Evolutionary conservation across 2,797 vertebrate species (phyloP).

Genomic region (Rachycentron canadum): DNA sequence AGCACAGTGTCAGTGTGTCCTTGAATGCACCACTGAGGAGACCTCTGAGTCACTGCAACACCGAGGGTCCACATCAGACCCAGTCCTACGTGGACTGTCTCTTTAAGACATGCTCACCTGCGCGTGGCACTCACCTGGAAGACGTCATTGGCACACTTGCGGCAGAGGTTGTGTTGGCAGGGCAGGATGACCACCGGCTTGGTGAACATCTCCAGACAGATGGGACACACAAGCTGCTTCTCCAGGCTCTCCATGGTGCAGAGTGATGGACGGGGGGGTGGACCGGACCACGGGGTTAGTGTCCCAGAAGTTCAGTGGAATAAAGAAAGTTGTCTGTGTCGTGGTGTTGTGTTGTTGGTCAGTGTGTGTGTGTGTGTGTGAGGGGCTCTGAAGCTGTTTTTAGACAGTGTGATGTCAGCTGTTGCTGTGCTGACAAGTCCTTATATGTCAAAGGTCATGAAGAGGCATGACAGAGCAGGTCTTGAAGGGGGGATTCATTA

Average conservation of each 20-base stretch:
- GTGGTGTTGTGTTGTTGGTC: not conserved
- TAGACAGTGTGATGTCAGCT: slow-evolving; percentile 87
- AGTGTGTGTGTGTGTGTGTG: not conserved
- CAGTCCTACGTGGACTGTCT: not conserved
- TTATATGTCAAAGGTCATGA: slow-evolving; percentile 91
- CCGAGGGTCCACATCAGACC: too few species aligned
- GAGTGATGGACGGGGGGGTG: slow-evolving; percentile 38
- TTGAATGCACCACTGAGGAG: too few species aligned
- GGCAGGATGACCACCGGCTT: slow-evolving; percentile 98
- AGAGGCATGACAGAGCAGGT: slow-evolving; percentile 20
- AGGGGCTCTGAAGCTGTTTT: slow-evolving; percentile 85
- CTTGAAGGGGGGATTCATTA: slow-evolving; percentile 16
- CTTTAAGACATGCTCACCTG: not conserved
- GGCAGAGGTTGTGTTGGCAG: slow-evolving; percentile 97
- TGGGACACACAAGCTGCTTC: slow-evolving; percentile 96
- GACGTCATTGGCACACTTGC: slow-evolving; percentile 96
- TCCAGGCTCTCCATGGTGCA: slow-evolving; percentile 93
- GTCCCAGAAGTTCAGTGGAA: not conserved
- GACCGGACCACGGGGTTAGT: too few species aligned
- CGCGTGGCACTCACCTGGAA: slow-evolving; percentile 90
- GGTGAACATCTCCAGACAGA: slow-evolving; percentile 97
- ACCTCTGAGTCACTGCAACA: too few species aligned
- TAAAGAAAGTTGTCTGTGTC: not conserved
- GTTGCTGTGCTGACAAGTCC: slow-evolving; percentile 88
- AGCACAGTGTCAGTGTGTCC: too few species aligned